Evolutionary conservation across 2,888 invertebrate genomes (phyloP).

Genomic region (Eristalis intricaria): DNA sequence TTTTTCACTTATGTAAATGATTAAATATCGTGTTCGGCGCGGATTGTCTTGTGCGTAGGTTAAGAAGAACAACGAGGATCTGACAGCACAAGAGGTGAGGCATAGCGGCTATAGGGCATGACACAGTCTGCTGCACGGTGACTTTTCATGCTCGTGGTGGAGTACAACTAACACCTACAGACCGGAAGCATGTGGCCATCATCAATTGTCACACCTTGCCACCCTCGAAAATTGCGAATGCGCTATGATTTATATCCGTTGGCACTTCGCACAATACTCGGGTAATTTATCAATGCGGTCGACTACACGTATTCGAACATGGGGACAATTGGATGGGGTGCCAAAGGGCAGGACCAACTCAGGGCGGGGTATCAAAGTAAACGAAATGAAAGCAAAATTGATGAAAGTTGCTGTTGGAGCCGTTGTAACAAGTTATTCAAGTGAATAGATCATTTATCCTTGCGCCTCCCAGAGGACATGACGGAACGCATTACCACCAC

Average conservation of each 20-base stretch:
- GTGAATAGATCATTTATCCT: slow-evolving; percentile 72
- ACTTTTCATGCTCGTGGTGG: background rate
- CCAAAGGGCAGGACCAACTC: slow-evolving; percentile 47
- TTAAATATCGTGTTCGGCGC: slow-evolving; percentile 71
- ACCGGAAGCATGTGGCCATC: slow-evolving; percentile 71
- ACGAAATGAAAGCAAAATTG: slow-evolving; percentile 69
- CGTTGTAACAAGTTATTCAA: slow-evolving; percentile 70
- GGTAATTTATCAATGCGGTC: slow-evolving; percentile 68
- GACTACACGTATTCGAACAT: slow-evolving; percentile 62
- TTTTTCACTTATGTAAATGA: slow-evolving; percentile 73
- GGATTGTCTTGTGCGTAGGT: slow-evolving; percentile 72
- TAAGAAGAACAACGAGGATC: slow-evolving; percentile 38
- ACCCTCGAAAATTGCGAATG: slow-evolving; percentile 71
- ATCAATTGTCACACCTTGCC: slow-evolving; percentile 73
- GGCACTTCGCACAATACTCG: slow-evolving; percentile 63
- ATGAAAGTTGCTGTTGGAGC: slow-evolving; percentile 69
- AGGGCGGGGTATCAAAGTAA: background rate
- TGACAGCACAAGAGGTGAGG: slow-evolving; percentile 47
- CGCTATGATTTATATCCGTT: slow-evolving; percentile 69
- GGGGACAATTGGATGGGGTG: slow-evolving; percentile 47
- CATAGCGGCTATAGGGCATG: slow-evolving; percentile 32
- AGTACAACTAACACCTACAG: slow-evolving; percentile 34
- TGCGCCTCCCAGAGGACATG: slow-evolving; percentile 66
- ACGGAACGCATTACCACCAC: slow-evolving; percentile 63
- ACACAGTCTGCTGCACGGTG: slow-evolving; percentile 34